Conservation (phyloP, 2,113 vertebrate genomes). For the Atractosteus spatula region DNA sequence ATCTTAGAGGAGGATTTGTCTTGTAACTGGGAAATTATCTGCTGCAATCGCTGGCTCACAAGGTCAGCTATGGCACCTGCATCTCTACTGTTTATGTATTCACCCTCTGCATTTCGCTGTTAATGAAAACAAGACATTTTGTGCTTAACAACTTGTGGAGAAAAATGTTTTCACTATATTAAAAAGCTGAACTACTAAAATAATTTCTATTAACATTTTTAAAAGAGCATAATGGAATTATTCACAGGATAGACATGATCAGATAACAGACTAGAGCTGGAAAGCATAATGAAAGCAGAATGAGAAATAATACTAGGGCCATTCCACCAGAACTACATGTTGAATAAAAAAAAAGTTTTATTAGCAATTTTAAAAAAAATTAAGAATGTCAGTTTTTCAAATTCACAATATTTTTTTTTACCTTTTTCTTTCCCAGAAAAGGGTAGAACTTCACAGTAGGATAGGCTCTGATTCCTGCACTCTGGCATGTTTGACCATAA, state of each 20-base stretch:
- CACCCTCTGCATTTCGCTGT: constrained; percentile 68
- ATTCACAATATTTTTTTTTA: constrained; percentile 38
- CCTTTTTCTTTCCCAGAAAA: constrained; percentile 66
- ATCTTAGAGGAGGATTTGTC: constrained; percentile 55
- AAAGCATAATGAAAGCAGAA: neutral
- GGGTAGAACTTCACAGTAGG: constrained; percentile 87
- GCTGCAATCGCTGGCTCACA: constrained; percentile 73
- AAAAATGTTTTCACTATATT: too few relatives aligned
- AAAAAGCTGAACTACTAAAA: too few relatives aligned
- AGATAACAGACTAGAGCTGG: neutral
- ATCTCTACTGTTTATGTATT: constrained; percentile 82
- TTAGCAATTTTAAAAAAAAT: too few relatives aligned
- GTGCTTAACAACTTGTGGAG: too few relatives aligned
- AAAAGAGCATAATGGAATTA: too few relatives aligned
- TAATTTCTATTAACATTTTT: too few relatives aligned
- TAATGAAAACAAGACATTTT: neutral
- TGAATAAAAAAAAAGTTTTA: too few relatives aligned
- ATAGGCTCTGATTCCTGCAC: constrained; percentile 83
- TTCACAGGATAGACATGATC: neutral
- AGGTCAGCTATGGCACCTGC: constrained; percentile 74
- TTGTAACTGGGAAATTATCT: constrained; percentile 60
- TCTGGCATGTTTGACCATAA: constrained; percentile 77
- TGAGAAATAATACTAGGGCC: too few relatives aligned
- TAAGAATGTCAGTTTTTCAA: neutral
- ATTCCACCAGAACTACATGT: too few relatives aligned